Conservation (phyloP, 1,140 invertebrate genomes). For the Wiebesia pumilae region DNA sequence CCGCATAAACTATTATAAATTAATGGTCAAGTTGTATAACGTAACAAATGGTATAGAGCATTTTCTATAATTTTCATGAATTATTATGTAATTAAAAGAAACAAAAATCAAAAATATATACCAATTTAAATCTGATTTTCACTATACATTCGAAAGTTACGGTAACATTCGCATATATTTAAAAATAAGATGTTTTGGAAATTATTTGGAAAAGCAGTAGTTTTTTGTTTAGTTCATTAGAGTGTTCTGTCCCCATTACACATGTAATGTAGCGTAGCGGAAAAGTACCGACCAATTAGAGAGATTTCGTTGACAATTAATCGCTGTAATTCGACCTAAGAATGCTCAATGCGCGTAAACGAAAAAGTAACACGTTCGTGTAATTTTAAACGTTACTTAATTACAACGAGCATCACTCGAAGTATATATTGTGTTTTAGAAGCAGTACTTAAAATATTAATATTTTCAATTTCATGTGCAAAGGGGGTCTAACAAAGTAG, state of each 20-base stretch:
- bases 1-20: no score
- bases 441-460: background rate
- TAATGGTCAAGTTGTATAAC: no score
- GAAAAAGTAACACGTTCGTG: background rate
- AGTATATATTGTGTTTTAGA: background rate
- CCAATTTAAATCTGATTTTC: background rate
- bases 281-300: constrained; percentile 11
- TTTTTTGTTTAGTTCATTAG: background rate
- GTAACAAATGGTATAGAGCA: no score
- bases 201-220: background rate
- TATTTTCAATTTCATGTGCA: background rate
- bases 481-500: no score
- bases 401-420: background rate
- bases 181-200: background rate
- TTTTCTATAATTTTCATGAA: no score
- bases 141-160: background rate
- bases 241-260: background rate
- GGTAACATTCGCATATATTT: background rate
- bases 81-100: background rate
- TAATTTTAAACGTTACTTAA: background rate
- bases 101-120: background rate
- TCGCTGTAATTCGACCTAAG: background rate
- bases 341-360: background rate
- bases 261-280: background rate
- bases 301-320: constrained; percentile 1